Base-by-base conservation (phyloP, 1,140 invertebrate genomes). In the Thaumetopoea pityocampa region DNA sequence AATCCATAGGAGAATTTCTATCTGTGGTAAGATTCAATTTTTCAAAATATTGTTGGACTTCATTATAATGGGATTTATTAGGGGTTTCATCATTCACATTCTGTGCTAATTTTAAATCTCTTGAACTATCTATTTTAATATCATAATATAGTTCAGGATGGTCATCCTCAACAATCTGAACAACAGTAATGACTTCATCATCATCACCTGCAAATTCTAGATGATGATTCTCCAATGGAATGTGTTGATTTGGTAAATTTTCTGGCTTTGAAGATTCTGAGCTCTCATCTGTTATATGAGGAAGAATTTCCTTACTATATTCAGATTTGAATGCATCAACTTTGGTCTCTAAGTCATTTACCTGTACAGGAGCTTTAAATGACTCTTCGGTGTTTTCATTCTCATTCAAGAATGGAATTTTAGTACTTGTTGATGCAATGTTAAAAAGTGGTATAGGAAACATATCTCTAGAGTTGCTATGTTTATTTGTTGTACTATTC, bases 141-240 rank as follows among this genome's bases (percentile, higher is more conserved):
- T 79, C 67, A 42, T 82, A 82, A 51, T 81, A 84, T 15, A 78
- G 38, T 24, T 82, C 78, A 37, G 67, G 66, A 37, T 83, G 64
- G 40, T 83, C 82, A 63, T 86, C 85, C 44, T 85, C 82, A 8
- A 86, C 70, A 37, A 86, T 86, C 64, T 85, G 81, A 11, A 83
- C 80, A 42, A 86, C 63, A 1, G 85, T 86, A 10, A 85, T 84
- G 15, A 85, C 67, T 53, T 86, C 85, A 60, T 85, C 79, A 60
- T 83, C 83, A 60, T 74, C 74, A 49, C 62, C 56, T n/a, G 19
- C 59, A 69, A 74, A 70, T 22, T 67, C 71, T 37, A 67, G 53
- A 20, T 71, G 69, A 24, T 68, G 54, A 12, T 49, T 30, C 19
- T 60, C 72, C 15, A 62, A 32, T 48, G 60, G 65, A 52, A 64